Conservation (phyloP, 2,797 vertebrate genomes). For the Salarias fasciatus region DNA sequence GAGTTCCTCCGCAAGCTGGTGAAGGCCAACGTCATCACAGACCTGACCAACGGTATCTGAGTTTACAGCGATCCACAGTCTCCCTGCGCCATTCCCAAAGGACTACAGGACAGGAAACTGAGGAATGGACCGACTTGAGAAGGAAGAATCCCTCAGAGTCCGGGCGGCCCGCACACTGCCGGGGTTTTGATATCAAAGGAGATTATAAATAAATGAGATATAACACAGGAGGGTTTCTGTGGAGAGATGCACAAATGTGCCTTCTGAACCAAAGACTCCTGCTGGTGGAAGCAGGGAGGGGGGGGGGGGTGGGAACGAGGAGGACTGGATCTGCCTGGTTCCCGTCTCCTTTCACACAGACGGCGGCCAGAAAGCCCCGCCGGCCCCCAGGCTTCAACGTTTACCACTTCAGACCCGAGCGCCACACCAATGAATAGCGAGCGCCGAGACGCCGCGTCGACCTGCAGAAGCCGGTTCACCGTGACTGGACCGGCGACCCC, state of each 20-base stretch:
- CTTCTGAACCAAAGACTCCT: conserved; percentile 80
- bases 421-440: conserved; percentile 21
- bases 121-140: conserved; percentile 32
- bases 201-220: conserved; percentile 42
- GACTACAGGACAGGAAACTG: conserved; percentile 57
- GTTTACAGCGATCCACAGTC: conserved; percentile 49
- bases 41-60: conserved; percentile 94
- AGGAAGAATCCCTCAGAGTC: conserved; percentile 29
- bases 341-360: conserved; percentile 37
- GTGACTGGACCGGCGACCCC: not conserved
- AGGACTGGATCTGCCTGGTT: conserved; percentile 36
- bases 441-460: conserved; percentile 19
- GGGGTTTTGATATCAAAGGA: conserved; percentile 58
- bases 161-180: conserved; percentile 48
- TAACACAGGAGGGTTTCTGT: conserved; percentile 45
- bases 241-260: conserved; percentile 73
- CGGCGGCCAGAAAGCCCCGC: conserved; percentile 30
- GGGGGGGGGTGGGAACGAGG: conserved; percentile 1
- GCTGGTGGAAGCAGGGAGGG: conserved; percentile 46
- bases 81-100: conserved; percentile 59
- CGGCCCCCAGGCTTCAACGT: conserved; percentile 27
- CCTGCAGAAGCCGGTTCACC: conserved; percentile 23
- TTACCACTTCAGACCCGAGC: conserved; percentile 41
- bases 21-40: conserved; percentile 90
- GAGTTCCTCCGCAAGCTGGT: conserved; percentile 95